These are phyloP conservation scores for Siphlonurus alternatus DNA, from an alignment of 2,888 invertebrate species.

Conservation along the genomic window DNA sequence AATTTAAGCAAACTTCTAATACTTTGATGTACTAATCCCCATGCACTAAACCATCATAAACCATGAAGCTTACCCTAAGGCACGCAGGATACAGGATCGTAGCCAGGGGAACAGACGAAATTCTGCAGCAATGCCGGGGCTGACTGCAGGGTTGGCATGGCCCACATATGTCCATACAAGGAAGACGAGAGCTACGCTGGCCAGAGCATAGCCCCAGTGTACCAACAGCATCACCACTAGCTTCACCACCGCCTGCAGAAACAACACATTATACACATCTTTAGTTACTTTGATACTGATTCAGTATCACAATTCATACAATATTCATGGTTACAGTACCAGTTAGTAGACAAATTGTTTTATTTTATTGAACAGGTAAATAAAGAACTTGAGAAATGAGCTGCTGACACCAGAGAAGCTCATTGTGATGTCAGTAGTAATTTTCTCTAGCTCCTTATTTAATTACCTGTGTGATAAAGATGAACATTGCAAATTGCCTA, in stretches of 20 bases:
- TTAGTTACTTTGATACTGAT: neutral
- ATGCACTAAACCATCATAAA: too few relatives aligned
- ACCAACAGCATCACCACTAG: constrained; percentile 82
- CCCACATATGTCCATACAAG: constrained; percentile 89
- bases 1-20: neutral
- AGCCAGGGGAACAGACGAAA: constrained; percentile 68
- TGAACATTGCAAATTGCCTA: too few relatives aligned
- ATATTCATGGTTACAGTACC: neutral
- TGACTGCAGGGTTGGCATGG: constrained; percentile 86
- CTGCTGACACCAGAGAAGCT: too few relatives aligned
- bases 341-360: constrained; percentile 2
- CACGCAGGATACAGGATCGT: constrained; percentile 48
- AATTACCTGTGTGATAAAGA: too few relatives aligned
- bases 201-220: constrained; percentile 82
- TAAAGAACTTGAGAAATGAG: too few relatives aligned
- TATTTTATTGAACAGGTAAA: too few relatives aligned
- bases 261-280: constrained; percentile 14
- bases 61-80: constrained; percentile 47
- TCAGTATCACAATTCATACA: neutral
- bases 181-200: constrained; percentile 63
- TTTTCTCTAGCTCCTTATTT: too few relatives aligned
- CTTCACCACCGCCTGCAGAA: constrained; percentile 64
- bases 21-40: neutral
- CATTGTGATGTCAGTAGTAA: too few relatives aligned
- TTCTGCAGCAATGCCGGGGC: constrained; percentile 74